Conservation (phyloP, 2,888 invertebrate species). For the Oscheius sp. region DNA sequence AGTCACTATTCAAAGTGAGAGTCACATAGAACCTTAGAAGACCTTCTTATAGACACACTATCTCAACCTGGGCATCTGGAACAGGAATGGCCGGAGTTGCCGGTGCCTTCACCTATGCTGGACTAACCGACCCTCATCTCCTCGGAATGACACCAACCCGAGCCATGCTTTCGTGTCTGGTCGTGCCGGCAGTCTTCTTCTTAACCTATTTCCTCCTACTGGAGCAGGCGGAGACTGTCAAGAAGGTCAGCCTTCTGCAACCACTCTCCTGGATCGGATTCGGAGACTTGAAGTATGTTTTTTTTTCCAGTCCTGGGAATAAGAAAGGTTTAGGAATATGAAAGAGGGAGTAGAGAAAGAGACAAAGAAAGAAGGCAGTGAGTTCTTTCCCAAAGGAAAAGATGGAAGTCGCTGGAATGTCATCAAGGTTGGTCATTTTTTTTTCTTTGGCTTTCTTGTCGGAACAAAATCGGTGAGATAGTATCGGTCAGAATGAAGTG, state of each 20-base stretch:
- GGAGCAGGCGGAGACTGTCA: constrained; percentile 19
- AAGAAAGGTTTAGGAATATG: neutral
- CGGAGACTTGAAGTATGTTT: neutral
- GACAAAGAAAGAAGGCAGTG: neutral
- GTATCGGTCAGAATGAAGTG: no score
- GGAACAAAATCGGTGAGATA: no score
- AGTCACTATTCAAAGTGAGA: constrained; percentile 40
- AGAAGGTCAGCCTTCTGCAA: constrained; percentile 13
- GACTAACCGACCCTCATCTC: constrained; percentile 34
- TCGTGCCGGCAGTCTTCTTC: constrained; percentile 34
- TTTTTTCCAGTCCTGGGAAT: neutral
- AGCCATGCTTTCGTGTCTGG: constrained; percentile 33
- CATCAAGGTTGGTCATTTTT: neutral
- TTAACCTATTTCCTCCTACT: constrained; percentile 30
- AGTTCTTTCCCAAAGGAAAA: constrained; percentile 24
- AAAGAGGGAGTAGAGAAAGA: neutral
- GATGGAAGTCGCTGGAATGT: constrained; percentile 21
- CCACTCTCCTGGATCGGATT: constrained; percentile 26
- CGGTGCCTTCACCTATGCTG: constrained; percentile 37
- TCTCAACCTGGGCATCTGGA: constrained; percentile 37
- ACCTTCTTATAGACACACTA: constrained; percentile 31
- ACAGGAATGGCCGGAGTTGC: constrained; percentile 38
- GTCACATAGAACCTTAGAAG: neutral
- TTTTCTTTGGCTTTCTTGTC: neutral
- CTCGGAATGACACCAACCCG: constrained; percentile 29